phyloP scores from a whole-genome alignment of 2,797 vertebrate genomes.

The Phrynocephalus guinanensis region DNA sequence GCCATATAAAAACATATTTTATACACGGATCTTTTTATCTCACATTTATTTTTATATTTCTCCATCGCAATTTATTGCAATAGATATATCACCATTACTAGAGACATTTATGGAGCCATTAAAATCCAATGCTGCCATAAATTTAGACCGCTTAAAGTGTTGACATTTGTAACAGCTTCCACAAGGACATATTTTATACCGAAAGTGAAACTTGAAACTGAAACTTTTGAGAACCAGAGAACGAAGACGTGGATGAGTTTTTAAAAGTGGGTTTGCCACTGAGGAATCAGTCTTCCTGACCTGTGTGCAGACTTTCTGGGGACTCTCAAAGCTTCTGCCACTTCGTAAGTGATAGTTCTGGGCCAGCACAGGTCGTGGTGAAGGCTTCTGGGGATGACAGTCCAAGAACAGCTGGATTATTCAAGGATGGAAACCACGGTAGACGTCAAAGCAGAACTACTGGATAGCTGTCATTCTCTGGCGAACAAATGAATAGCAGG shows the following conservation, averaged over 20 bases:
- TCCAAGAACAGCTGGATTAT: too few species aligned
- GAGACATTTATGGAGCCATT: conserved; percentile 83
- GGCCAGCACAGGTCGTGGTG: too few species aligned
- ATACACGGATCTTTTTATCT: conserved; percentile 82
- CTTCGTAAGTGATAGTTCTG: not conserved
- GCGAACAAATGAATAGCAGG: too few species aligned
- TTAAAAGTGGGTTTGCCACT: not conserved
- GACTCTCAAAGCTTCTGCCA: not conserved
- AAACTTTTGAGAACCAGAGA: conserved; percentile 77
- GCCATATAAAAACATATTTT: conserved; percentile 84
- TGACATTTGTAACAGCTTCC: conserved; percentile 83
- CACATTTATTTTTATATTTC: conserved; percentile 85
- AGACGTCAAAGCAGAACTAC: too few species aligned
- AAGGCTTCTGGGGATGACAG: too few species aligned
- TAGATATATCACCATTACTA: conserved; percentile 82
- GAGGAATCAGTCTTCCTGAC: not conserved
- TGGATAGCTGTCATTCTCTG: too few species aligned
- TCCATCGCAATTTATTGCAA: conserved; percentile 79
- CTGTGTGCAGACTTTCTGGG: not conserved
- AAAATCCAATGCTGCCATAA: conserved; percentile 83
- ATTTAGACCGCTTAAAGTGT: conserved; percentile 81
- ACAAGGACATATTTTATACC: conserved; percentile 84
- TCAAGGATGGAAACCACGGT: too few species aligned
- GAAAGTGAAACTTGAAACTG: conserved; percentile 82
- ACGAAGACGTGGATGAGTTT: conserved; percentile 46